A percentile compares a stretch with the other conserved stretches of the same genome.
Conservation (phyloP, 2,888 invertebrate species). For the Lamellibrachia columna region DNA sequence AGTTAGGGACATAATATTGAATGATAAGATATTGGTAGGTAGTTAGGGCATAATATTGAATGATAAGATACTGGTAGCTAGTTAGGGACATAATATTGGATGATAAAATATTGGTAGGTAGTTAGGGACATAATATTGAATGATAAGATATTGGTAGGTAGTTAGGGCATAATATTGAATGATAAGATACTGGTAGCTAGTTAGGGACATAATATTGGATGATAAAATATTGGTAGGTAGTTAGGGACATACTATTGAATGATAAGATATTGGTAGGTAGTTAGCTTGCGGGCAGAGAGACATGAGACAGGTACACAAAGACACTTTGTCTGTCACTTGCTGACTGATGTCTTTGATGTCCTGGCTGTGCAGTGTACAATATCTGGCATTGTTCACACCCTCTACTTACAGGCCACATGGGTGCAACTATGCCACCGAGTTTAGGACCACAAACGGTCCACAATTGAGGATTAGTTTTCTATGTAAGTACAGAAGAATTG, state of each 20-base stretch:
- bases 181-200: not conserved
- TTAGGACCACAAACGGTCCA: not conserved
- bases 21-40: not conserved
- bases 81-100: too few species aligned
- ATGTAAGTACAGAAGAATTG: too few species aligned
- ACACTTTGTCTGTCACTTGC: not conserved
- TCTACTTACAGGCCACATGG: not conserved
- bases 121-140: not conserved
- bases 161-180: too few species aligned
- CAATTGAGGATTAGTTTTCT: not conserved
- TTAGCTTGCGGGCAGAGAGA: not conserved
- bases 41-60: too few species aligned
- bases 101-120: not conserved
- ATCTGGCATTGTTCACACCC: not conserved
- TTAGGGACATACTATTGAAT: too few species aligned
- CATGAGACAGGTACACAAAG: not conserved
- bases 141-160: not conserved
- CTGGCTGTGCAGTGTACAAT: not conserved
- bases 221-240: not conserved
- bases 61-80: not conserved
- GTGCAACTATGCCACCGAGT: not conserved
- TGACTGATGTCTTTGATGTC: not conserved
- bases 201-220: not conserved
- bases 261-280: not conserved
- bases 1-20: not conserved